Percentiles rank a stretch among this genome's conserved stretches.
These are phyloP conservation scores for Condylostylus longicornis DNA, from an alignment of 1,140 invertebrate genomes.

Conservation along the genomic window DNA sequence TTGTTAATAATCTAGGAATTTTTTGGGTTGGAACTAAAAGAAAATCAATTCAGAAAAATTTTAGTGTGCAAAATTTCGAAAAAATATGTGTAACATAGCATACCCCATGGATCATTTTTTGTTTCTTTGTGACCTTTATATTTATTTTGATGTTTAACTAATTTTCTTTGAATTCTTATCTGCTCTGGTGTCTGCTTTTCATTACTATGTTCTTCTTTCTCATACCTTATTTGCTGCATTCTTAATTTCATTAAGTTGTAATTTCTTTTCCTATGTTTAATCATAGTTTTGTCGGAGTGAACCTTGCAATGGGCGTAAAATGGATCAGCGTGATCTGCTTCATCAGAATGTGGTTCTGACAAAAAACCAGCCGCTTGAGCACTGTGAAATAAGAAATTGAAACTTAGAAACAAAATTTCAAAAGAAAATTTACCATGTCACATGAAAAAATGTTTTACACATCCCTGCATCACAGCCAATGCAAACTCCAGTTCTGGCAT, in stretches of 20 bases:
- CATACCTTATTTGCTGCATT: conserved; percentile 36
- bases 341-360: conserved; percentile 84
- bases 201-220: conserved; percentile 30
- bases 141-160: conserved; percentile 59
- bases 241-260: conserved; percentile 77
- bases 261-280: conserved; percentile 67
- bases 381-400: conserved; percentile 37
- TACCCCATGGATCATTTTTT: conserved; percentile 73
- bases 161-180: conserved; percentile 57
- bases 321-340: conserved; percentile 88
- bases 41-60: conserved; percentile 3
- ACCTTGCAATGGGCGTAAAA: conserved; percentile 94
- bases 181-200: conserved; percentile 43
- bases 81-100: conserved; percentile 15
- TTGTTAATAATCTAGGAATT: conserved; percentile 77
- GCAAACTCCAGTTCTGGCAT: conserved; percentile 81
- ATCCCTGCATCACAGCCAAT: conserved; percentile 95
- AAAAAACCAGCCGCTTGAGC: conserved; percentile 84
- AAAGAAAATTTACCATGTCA: conserved; percentile 62
- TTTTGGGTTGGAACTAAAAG: conserved; percentile 77
- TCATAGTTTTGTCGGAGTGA: conserved; percentile 69
- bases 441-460: conserved; percentile 94
- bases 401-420: conserved; percentile 2
- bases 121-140: conserved; percentile 58
- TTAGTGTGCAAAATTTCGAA: too few species aligned